These are phyloP conservation scores for Sebastolobus alascanus DNA, from an alignment of 2,797 vertebrate species.

Conservation along the genomic window DNA sequence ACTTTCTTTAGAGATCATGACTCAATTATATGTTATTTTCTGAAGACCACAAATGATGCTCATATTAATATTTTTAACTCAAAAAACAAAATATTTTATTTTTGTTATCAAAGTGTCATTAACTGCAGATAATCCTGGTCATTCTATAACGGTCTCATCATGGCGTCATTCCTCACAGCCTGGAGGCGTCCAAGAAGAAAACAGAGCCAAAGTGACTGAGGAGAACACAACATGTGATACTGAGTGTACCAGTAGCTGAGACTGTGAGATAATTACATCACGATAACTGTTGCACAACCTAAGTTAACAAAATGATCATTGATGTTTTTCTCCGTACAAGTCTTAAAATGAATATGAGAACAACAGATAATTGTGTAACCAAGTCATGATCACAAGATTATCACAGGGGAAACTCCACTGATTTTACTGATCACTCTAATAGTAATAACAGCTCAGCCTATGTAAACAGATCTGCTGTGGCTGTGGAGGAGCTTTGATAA, in stretches of 20 bases:
- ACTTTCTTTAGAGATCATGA: background rate
- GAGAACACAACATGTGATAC: background rate
- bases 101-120: too few species aligned
- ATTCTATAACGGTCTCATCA: background rate
- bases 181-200: background rate
- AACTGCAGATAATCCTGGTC: background rate
- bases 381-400: slow-evolving; percentile 5
- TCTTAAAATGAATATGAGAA: background rate
- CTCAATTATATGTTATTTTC: background rate
- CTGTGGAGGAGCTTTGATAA: background rate
- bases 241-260: too few species aligned
- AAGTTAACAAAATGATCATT: background rate
- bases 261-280: background rate
- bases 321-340: background rate
- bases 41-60: background rate
- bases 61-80: background rate
- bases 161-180: background rate
- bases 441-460: background rate
- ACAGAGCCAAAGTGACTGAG: background rate
- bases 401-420: background rate
- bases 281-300: background rate
- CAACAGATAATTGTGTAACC: background rate
- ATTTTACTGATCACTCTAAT: background rate
- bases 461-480: background rate
- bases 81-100: too few species aligned